These are phyloP conservation scores for Steinernema hermaphroditum DNA, from an alignment of 2,888 invertebrate genomes.

Conservation along the genomic window DNA sequence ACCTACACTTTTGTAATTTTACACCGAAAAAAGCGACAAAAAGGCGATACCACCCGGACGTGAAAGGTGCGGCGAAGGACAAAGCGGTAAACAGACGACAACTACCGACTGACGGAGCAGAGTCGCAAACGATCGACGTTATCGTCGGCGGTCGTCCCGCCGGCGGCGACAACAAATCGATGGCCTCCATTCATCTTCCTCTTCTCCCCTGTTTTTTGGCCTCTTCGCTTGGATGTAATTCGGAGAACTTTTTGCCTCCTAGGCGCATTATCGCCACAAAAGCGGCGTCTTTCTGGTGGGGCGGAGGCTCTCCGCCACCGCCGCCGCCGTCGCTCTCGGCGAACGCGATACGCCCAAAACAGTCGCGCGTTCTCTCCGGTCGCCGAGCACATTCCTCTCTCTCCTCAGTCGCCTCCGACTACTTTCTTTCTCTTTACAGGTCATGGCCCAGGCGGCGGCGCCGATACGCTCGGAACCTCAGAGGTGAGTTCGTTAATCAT, in stretches of 20 bases:
- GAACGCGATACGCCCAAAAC: background rate
- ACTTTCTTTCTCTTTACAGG: slow-evolving; percentile 12
- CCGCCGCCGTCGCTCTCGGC: background rate
- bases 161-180: background rate
- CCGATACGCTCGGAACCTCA: slow-evolving; percentile 14
- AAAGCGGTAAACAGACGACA: background rate
- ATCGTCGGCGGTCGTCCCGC: no score
- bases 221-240: background rate
- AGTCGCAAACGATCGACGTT: background rate
- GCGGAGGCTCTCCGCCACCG: background rate
- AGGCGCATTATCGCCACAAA: background rate
- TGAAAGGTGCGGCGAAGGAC: background rate
- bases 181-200: background rate
- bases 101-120: background rate
- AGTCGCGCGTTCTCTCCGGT: background rate
- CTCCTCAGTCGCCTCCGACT: background rate
- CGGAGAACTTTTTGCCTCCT: background rate
- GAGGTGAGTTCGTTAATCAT: background rate
- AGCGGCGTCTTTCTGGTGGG: background rate
- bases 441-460: slow-evolving; percentile 15
- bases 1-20: no score
- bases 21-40: no score
- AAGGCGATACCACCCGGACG: no score
- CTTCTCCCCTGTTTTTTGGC: background rate
- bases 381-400: background rate